phyloP scores from a whole-genome alignment of 2,888 invertebrate species.

The Galerucella nymphaeae region DNA sequence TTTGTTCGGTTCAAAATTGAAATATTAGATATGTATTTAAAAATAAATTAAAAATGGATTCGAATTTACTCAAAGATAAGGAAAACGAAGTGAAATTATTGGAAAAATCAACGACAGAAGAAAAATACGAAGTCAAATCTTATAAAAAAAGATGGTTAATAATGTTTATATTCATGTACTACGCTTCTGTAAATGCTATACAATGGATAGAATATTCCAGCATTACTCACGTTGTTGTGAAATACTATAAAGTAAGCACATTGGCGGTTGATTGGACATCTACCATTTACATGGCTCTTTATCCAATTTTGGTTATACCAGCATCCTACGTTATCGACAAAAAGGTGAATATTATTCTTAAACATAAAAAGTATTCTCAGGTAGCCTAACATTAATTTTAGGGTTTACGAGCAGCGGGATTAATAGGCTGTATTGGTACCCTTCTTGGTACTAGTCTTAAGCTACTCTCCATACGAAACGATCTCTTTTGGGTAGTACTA shows the following conservation, averaged over 20 bases:
- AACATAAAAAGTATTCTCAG: too few species aligned
- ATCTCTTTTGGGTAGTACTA: conserved; percentile 87
- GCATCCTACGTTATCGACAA: conserved; percentile 94
- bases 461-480: conserved; percentile 83
- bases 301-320: conserved; percentile 95
- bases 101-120: conserved; percentile 14
- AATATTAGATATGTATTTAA: neutral
- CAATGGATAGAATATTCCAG: conserved; percentile 97
- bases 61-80: neutral
- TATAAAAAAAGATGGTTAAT: conserved; percentile 85
- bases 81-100: conserved; percentile 30
- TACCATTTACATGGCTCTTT: conserved; percentile 95
- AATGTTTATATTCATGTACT: conserved; percentile 83
- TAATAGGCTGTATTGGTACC: conserved; percentile 86
- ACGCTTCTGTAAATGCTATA: conserved; percentile 90
- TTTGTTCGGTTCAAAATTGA: neutral
- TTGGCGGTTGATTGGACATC: conserved; percentile 93
- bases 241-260: conserved; percentile 78
- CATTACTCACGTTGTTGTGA: conserved; percentile 83
- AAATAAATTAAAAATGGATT: conserved; percentile 27
- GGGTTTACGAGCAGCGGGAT: conserved; percentile 84
- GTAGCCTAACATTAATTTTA: conserved; percentile 60
- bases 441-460: conserved; percentile 89
- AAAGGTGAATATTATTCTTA: conserved; percentile 72
- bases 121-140: conserved; percentile 66